Conservation (phyloP, 2,797 vertebrate genomes). For the Synaphobranchus kaupii region DNA sequence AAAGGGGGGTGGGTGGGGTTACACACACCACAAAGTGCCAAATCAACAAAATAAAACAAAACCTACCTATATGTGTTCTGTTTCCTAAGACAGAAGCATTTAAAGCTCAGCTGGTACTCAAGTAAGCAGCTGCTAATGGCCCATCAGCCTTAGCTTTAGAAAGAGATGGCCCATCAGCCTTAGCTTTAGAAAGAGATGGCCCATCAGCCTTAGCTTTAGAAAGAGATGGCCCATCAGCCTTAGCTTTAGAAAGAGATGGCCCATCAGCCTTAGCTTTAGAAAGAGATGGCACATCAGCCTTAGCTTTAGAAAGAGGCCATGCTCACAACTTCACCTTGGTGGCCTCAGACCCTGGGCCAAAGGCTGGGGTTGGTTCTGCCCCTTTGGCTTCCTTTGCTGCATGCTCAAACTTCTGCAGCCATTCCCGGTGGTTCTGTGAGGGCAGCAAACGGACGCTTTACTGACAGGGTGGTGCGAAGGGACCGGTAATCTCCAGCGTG, state of each 20-base stretch:
- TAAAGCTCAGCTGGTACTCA: background rate
- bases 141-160: background rate
- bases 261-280: background rate
- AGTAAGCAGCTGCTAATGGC: background rate
- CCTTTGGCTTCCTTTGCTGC: conserved; percentile 69
- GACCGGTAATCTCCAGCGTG: background rate
- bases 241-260: background rate
- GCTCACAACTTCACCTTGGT: conserved; percentile 25
- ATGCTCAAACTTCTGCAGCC: conserved; percentile 87
- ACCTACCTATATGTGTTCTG: too few species aligned
- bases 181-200: background rate
- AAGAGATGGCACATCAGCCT: background rate
- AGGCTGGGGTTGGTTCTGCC: conserved; percentile 44
- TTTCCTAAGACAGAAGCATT: background rate
- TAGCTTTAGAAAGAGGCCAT: background rate
- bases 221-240: background rate
- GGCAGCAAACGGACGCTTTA: background rate
- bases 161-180: background rate
- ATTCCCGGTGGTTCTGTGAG: conserved; percentile 83
- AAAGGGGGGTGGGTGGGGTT: too few species aligned
- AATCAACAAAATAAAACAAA: too few species aligned
- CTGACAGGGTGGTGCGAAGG: background rate
- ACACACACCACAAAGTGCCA: too few species aligned
- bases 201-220: background rate
- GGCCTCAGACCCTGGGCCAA: conserved; percentile 52